Percentiles rank a stretch among this genome's conserved stretches.
Conservation (phyloP, 2,888 invertebrate species). For the Eurytoma adleriae region DNA sequence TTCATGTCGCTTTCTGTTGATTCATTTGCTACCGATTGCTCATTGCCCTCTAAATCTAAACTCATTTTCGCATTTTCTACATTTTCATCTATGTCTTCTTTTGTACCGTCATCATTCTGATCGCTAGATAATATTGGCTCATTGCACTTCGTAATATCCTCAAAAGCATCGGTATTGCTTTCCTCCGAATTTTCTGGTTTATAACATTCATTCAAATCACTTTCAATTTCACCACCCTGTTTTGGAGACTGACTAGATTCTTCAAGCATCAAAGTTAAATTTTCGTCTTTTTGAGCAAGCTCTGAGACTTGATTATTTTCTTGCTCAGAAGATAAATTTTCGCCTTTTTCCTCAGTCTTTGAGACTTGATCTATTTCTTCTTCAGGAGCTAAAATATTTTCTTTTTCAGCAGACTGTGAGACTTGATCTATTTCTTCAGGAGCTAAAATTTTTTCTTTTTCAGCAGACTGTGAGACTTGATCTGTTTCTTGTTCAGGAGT, state of each 20-base stretch:
- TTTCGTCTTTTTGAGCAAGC: slow-evolving; percentile 25
- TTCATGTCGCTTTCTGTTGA: not conserved
- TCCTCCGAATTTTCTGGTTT: slow-evolving; percentile 1
- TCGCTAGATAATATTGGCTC: slow-evolving; percentile 9
- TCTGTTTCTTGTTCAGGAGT: too few species aligned
- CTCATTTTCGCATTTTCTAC: not conserved
- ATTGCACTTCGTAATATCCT: slow-evolving; percentile 22
- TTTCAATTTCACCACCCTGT: slow-evolving; percentile 35
- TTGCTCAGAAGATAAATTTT: too few species aligned
- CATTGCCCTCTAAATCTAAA: slow-evolving; percentile 18
- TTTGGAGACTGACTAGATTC: slow-evolving; percentile 47
- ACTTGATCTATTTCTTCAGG: too few species aligned
- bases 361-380: too few species aligned
- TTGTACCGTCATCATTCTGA: not conserved
- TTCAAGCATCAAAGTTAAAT: slow-evolving; percentile 40
- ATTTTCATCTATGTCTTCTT: not conserved
- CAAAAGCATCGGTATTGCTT: not conserved
- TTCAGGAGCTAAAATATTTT: too few species aligned
- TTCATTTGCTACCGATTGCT: slow-evolving; percentile 5
- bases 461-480: too few species aligned
- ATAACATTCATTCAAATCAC: slow-evolving; percentile 15
- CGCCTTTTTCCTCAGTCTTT: too few species aligned
- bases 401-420: too few species aligned
- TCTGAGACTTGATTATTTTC: too few species aligned
- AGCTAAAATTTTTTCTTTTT: too few species aligned